Evolutionary conservation across 1,140 invertebrate genomes (phyloP).

Genomic region (Cotesia glomerata): DNA sequence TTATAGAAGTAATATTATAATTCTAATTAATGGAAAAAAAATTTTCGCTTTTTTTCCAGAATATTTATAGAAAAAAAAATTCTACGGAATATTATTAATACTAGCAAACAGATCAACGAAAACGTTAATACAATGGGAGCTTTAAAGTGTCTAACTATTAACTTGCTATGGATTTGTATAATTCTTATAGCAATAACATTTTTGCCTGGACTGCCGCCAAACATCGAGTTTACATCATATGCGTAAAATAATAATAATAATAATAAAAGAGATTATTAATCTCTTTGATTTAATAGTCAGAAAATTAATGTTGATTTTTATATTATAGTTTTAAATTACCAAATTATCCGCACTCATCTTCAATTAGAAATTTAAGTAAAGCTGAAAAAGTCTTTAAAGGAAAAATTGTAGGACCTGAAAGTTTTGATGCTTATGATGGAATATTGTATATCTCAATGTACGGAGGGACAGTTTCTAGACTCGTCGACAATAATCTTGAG

Average conservation of each 20-base stretch:
- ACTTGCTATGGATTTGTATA: conserved; percentile 50
- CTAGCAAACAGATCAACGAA: too few relatives aligned
- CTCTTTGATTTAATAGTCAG: background rate
- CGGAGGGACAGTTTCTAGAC: conserved; percentile 74
- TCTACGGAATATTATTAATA: too few relatives aligned
- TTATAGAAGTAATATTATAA: too few relatives aligned
- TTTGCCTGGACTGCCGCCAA: conserved; percentile 67
- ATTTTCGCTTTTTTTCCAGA: too few relatives aligned
- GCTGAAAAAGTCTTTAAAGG: conserved; percentile 69
- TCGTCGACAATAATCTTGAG: conserved; percentile 69
- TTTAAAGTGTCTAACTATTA: conserved; percentile 50
- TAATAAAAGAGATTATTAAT: background rate
- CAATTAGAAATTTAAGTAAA: conserved; percentile 69
- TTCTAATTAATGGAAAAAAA: too few relatives aligned
- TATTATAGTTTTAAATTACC: conserved; percentile 42
- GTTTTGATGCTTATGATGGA: conserved; percentile 70
- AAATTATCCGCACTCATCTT: conserved; percentile 62
- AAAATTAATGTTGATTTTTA: too few relatives aligned
- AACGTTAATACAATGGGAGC: conserved; percentile 48
- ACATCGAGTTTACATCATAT: conserved; percentile 60
- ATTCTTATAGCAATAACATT: conserved; percentile 59
- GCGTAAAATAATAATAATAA: conserved; percentile 50
- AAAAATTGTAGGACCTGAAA: conserved; percentile 74
- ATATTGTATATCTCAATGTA: conserved; percentile 73
- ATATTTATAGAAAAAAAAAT: too few relatives aligned